phyloP scores from a whole-genome alignment of 2,888 invertebrate genomes.

The Cerceris ruficornis region DNA sequence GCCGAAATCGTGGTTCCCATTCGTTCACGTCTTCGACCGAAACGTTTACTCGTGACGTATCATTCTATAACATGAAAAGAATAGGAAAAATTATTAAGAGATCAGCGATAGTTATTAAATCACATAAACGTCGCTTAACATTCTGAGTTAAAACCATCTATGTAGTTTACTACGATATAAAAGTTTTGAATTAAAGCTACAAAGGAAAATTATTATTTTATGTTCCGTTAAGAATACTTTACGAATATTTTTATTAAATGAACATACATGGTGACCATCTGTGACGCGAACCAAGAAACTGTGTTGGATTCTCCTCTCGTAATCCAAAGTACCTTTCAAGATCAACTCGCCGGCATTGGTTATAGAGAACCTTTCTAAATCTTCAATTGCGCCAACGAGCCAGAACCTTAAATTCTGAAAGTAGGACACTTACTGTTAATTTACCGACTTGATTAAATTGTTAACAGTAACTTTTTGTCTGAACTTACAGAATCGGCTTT shows the following conservation, averaged over 20 bases:
- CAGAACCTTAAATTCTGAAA: constrained; percentile 87
- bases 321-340: constrained; percentile 89
- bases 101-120: not conserved
- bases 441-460: not conserved
- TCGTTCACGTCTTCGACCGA: constrained; percentile 94
- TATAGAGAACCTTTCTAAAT: constrained; percentile 89
- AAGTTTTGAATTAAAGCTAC: no score
- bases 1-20: constrained; percentile 95
- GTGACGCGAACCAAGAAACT: constrained; percentile 91
- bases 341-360: constrained; percentile 91
- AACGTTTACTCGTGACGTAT: constrained; percentile 91
- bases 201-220: no score
- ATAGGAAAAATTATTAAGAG: not conserved
- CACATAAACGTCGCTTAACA: no score
- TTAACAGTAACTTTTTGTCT: not conserved
- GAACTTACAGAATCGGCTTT: constrained; percentile 76
- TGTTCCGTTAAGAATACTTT: not conserved
- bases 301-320: constrained; percentile 88
- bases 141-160: no score
- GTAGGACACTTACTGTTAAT: not conserved
- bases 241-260: not conserved
- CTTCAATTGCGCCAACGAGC: constrained; percentile 88
- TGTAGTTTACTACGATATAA: no score
- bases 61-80: constrained; percentile 85
- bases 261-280: constrained; percentile 88